Evolutionary conservation across 2,888 invertebrate species (phyloP), one percentile per base, ranked within the genome.

Genomic region (Bruchidius siliquastri): DNA sequence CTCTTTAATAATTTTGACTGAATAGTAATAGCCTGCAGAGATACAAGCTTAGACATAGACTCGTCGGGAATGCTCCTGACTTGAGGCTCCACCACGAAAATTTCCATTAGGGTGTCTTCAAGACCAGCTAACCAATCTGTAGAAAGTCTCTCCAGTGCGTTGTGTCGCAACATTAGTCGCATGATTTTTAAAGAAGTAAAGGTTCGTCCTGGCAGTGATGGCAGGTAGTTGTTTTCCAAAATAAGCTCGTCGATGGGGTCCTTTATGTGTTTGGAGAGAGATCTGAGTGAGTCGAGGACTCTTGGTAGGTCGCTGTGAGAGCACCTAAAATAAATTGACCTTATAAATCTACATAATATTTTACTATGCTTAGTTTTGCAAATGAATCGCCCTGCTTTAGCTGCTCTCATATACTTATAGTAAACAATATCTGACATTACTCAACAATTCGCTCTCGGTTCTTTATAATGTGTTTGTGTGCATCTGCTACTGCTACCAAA

Each of bases 221-320:
- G 95, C 70, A 96, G 87, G 82, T 93, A 93, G 85, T 96, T 96
- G 82, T 95, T 95, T 87, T 96, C 96, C 79, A 96, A 89, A 77
- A 96, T 96, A 72, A 96, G 85, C 84, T 96, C 96, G 85, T 96
- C 96, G 80, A 96, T 92, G 4, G 94, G 92, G 72, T 90, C 90
- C 76, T 88, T 89, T 72, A 94, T 87, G 75, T 89, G 89, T 71
- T 91, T 90, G 76, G 92, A 91, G 66, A 94, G 88, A 68, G 92
- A 90, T 80, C 92, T 91, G 13, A 95, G 86, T 10, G 94, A 94
- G 82, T 91, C 92, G 78, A 92, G 86, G 20, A 95, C 93, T 83
- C 92, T 92, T 4, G 92, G 91, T 74, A 96, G 87, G 83, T 95
- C 95, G 88, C 95, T 95, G 88, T 96, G 95, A n/a, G 96, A 95